These are phyloP conservation scores for Pampus argenteus DNA, from an alignment of 2,797 vertebrate genomes.

Conservation along the genomic window DNA sequence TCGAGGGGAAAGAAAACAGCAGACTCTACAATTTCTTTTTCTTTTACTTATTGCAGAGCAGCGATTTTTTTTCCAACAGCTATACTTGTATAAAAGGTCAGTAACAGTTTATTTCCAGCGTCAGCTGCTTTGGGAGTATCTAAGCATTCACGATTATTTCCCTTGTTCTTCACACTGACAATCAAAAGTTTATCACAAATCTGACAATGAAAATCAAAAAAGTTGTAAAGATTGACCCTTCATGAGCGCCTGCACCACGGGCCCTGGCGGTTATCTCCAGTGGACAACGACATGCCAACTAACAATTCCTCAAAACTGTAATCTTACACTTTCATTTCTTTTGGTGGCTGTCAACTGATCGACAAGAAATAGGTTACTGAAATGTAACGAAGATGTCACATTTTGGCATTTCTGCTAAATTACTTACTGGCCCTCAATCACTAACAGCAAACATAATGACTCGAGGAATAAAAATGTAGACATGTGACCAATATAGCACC, in stretches of 20 bases:
- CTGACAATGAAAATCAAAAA: background rate
- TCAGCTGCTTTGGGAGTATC: constrained; percentile 31
- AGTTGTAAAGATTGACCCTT: constrained; percentile 12
- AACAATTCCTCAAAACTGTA: too few species aligned
- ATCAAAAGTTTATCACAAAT: background rate
- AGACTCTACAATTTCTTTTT: background rate
- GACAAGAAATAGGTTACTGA: background rate
- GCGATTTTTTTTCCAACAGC: background rate
- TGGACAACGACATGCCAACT: background rate
- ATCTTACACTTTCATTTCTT: background rate
- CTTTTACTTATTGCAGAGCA: background rate
- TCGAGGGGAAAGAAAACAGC: constrained; percentile 17
- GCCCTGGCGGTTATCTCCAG: background rate
- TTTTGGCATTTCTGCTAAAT: background rate
- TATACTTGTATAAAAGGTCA: constrained; percentile 29
- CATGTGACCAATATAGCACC: background rate
- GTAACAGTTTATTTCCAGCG: constrained; percentile 12
- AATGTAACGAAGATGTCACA: background rate
- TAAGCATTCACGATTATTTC: constrained; percentile 3
- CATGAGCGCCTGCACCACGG: background rate
- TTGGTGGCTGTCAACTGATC: background rate
- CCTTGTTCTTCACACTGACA: constrained; percentile 6
- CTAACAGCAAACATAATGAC: too few species aligned
- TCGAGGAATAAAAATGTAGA: too few species aligned
- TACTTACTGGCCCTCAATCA: too few species aligned